phyloP scores from a whole-genome alignment of 2,113 vertebrate species.

The Chamaea fasciata region DNA sequence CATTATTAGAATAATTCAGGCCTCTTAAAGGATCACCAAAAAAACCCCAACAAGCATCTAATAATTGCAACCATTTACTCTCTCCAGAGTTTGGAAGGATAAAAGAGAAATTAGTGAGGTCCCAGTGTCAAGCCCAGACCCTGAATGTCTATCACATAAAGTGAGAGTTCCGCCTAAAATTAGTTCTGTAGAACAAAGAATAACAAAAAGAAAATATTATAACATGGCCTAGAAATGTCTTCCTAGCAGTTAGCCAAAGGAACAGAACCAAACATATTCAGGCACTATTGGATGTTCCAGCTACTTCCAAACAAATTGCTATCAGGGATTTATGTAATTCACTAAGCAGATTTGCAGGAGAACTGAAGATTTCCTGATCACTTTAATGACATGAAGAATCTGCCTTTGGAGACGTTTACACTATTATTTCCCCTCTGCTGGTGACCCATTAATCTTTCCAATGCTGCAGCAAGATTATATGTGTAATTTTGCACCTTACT shows the following conservation, averaged over 20 bases:
- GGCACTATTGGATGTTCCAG: background rate
- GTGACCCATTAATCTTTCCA: background rate
- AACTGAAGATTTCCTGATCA: background rate
- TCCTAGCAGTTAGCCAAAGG: background rate
- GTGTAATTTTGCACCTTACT: background rate
- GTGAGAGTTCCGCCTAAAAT: background rate
- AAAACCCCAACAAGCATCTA: background rate
- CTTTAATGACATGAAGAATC: background rate
- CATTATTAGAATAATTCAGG: background rate
- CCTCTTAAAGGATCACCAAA: background rate
- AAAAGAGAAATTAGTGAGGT: background rate
- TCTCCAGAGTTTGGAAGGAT: background rate
- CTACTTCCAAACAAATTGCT: background rate
- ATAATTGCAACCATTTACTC: background rate
- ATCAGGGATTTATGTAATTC: background rate
- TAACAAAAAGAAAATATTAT: background rate
- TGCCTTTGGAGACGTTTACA: background rate
- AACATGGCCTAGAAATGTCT: background rate
- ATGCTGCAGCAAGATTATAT: fast-evolving
- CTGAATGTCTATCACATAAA: fast-evolving
- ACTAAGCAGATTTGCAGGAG: background rate
- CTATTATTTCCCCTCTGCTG: background rate
- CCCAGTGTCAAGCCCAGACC: background rate
- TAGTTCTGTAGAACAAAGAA: background rate
- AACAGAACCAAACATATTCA: fast-evolving